phyloP scores from a whole-genome alignment of 2,797 vertebrate species.

The Tapirus indicus region DNA sequence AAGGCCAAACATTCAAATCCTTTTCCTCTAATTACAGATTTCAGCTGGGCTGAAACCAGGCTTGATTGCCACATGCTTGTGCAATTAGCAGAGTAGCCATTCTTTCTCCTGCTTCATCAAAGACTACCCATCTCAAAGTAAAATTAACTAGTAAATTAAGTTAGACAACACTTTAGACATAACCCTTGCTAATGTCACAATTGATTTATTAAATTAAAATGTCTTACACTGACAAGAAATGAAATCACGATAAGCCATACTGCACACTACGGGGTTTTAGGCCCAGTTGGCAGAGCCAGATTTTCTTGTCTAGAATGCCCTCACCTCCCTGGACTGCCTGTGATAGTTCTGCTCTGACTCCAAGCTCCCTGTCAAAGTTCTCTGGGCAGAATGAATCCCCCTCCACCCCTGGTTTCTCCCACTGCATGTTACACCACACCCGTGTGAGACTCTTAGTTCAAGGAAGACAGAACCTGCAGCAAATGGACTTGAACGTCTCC shows the following conservation, averaged over 20 bases:
- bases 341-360: neutral
- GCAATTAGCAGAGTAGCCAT: neutral
- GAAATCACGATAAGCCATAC: neutral
- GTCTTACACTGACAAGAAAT: neutral
- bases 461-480: neutral
- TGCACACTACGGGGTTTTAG: neutral
- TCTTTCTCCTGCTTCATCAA: conserved; percentile 45
- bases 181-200: conserved; percentile 30
- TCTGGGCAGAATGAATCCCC: neutral
- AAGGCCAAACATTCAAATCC: neutral
- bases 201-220: conserved; percentile 61
- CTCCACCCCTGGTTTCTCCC: neutral
- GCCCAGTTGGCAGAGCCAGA: neutral
- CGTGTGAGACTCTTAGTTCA: neutral
- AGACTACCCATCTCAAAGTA: conserved; percentile 57
- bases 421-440: accelerated
- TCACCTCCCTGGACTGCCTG: neutral
- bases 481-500: neutral
- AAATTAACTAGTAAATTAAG: conserved; percentile 55
- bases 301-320: neutral
- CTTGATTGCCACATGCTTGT: neutral
- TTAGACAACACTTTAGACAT: conserved; percentile 60
- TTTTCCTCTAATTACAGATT: conserved; percentile 41
- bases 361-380: neutral
- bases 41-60: neutral